A percentile compares a stretch with the other conserved stretches of the same genome.
These are phyloP conservation scores for Danio rerio DNA, from an alignment of 2,113 vertebrate genomes.

Conservation along the genomic window GRCz12tu NC_133197.1:35433501-35434000, in stretches of 20 bases:
- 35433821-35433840: not conserved
- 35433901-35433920: too few species aligned
- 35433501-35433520: constrained; percentile 37
- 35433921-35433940: too few species aligned
- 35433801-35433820: not conserved
- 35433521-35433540: constrained; percentile 53
- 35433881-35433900: too few species aligned
- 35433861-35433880: too few species aligned
- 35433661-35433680: constrained; percentile 27
- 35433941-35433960: too few species aligned
- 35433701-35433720: constrained; percentile 30
- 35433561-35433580: constrained; percentile 36
- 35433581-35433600: constrained; percentile 28
- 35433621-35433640: constrained; percentile 41
- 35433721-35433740: constrained; percentile 42
- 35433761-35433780: constrained; percentile 24
- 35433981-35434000: too few species aligned
- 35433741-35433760: constrained; percentile 32
- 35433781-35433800: not conserved
- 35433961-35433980: too few species aligned
- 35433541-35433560: constrained; percentile 51
- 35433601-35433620: not conserved
- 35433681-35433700: constrained; percentile 37
- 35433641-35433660: constrained; percentile 14
- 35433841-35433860: too few species aligned